A percentile compares a stretch with the other conserved stretches of the same genome.
Evolutionary conservation across 1,140 invertebrate genomes (phyloP).

Genomic region (Matsumurasca onukii): DNA sequence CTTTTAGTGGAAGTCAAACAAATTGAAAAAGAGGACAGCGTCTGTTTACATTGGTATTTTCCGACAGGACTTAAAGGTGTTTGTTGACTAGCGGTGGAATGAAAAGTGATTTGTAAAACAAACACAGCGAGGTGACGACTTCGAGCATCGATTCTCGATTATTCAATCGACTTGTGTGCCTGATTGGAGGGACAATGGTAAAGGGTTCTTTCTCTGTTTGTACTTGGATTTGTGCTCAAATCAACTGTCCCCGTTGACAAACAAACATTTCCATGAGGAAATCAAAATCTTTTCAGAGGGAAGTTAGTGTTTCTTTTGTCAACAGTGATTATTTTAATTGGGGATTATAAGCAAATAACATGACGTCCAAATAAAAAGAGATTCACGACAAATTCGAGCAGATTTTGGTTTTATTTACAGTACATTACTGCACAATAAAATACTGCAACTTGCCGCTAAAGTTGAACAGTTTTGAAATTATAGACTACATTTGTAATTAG

Average conservation of each 20-base stretch:
- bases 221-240: slow-evolving; percentile 12
- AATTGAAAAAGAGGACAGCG: neutral
- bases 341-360: no score
- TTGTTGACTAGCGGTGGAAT: neutral
- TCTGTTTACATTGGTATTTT: neutral
- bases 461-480: no score
- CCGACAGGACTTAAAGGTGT: slow-evolving; percentile 12
- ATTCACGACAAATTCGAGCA: no score
- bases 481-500: no score
- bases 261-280: slow-evolving; percentile 23
- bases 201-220: no score
- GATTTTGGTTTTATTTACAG: no score
- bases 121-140: slow-evolving; percentile 6
- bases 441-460: no score
- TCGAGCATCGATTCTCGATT: slow-evolving; percentile 7
- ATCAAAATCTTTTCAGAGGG: no score
- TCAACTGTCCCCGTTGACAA: slow-evolving; percentile 15
- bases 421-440: no score
- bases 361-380: no score
- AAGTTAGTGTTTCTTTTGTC: no score
- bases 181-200: slow-evolving; percentile 21
- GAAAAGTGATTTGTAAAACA: slow-evolving; percentile 24
- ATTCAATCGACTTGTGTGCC: slow-evolving; percentile 14
- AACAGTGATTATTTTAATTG: no score
- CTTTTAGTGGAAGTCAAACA: neutral